These are phyloP conservation scores for Zaprionus bogoriensis DNA, from an alignment of 2,888 invertebrate species.

Conservation along the genomic window DNA sequence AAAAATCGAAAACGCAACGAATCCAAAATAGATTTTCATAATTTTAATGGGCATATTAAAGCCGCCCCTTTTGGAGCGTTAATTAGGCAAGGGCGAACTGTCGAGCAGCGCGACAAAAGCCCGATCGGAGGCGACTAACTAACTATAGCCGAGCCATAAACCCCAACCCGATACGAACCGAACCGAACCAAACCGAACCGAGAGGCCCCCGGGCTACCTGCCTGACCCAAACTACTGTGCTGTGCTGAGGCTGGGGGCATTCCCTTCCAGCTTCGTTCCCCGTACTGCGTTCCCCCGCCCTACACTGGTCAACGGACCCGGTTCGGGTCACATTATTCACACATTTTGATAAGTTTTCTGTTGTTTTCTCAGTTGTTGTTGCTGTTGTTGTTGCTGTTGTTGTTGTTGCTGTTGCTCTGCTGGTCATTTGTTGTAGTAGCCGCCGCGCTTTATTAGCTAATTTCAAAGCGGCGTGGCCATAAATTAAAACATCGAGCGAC, in stretches of 20 bases:
- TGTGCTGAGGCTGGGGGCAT: too few relatives aligned
- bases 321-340: constrained; percentile 73
- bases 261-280: too few relatives aligned
- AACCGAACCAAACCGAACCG: neutral
- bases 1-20: constrained; percentile 27
- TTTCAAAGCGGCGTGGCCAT: constrained; percentile 74
- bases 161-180: too few relatives aligned
- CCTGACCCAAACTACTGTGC: constrained; percentile 51
- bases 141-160: neutral
- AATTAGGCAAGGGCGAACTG: constrained; percentile 56
- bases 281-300: too few relatives aligned
- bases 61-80: constrained; percentile 62
- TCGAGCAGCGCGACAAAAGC: neutral
- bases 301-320: constrained; percentile 54
- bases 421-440: constrained; percentile 25
- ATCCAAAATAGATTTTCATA: constrained; percentile 65
- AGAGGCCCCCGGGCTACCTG: constrained; percentile 27
- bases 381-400: constrained; percentile 12
- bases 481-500: constrained; percentile 68
- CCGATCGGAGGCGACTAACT: too few relatives aligned
- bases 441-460: constrained; percentile 67
- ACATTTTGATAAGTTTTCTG: constrained; percentile 60
- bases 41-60: constrained; percentile 74
- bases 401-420: constrained; percentile 7
- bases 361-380: constrained; percentile 6